phyloP scores from a whole-genome alignment of 2,888 invertebrate genomes.

The Pecten maximus region DNA sequence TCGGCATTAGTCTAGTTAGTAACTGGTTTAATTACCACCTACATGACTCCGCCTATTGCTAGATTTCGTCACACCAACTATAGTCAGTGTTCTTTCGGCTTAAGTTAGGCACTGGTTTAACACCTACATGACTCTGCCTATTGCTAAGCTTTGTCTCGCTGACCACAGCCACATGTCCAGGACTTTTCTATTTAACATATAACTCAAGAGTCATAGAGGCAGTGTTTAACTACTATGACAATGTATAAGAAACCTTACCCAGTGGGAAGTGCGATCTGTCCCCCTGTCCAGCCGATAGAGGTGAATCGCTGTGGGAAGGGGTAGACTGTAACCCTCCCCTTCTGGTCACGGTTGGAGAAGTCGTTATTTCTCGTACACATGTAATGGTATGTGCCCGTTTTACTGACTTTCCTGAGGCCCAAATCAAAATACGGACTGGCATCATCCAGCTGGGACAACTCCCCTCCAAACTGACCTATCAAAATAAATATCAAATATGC shows the following conservation, averaged over 20 bases:
- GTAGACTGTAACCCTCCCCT: slow-evolving; percentile 76
- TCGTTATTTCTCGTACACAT: slow-evolving; percentile 82
- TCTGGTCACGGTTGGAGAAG: slow-evolving; percentile 82
- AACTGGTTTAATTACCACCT: too few species aligned
- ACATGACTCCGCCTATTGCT: too few species aligned
- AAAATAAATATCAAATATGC: not conserved
- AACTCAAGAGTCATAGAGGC: too few species aligned
- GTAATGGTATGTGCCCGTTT: slow-evolving; percentile 77
- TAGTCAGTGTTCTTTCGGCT: too few species aligned
- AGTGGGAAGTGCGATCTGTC: slow-evolving; percentile 66
- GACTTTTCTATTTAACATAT: too few species aligned
- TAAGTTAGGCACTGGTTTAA: too few species aligned
- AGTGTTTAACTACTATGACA: too few species aligned
- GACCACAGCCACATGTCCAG: too few species aligned
- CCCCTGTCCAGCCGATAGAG: slow-evolving; percentile 78
- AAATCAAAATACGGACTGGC: slow-evolving; percentile 82
- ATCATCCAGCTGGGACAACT: slow-evolving; percentile 79
- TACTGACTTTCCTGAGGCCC: slow-evolving; percentile 74
- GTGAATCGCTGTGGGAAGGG: slow-evolving; percentile 57
- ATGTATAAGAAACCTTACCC: slow-evolving; percentile 74
- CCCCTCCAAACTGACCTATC: slow-evolving; percentile 77
- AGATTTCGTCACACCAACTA: too few species aligned
- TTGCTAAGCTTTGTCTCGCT: too few species aligned
- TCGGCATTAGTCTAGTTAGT: too few species aligned
- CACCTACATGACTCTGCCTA: too few species aligned